Conservation (phyloP, 2,888 invertebrate species). For the Hydrotaea cyrtoneurina region DNA sequence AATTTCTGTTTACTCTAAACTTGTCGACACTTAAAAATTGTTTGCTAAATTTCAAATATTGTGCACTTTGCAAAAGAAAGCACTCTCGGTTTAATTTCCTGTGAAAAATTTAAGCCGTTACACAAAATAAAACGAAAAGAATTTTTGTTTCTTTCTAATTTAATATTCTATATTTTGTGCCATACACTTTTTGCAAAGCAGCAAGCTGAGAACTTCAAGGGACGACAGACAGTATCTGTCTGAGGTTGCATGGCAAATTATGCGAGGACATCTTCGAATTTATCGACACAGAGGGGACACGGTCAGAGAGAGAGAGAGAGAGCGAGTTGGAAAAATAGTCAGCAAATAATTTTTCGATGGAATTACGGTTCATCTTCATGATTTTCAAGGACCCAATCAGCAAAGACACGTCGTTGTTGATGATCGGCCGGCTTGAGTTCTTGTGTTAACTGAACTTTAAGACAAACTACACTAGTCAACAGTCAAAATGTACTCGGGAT, state of each 20-base stretch:
- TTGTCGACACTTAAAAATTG: neutral
- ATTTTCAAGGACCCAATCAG: too few species aligned
- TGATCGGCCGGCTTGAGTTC: too few species aligned
- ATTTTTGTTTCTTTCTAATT: neutral
- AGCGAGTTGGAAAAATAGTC: neutral
- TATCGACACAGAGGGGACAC: slow-evolving; percentile 22
- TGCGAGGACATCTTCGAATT: slow-evolving; percentile 13
- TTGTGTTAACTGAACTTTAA: too few species aligned
- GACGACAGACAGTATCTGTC: neutral
- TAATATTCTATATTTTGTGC: neutral
- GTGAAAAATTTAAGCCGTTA: neutral
- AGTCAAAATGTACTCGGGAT: too few species aligned
- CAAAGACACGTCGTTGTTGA: too few species aligned
- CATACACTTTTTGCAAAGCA: neutral
- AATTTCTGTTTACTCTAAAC: neutral
- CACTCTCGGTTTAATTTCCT: neutral
- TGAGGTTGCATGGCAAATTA: neutral
- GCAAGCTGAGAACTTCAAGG: neutral
- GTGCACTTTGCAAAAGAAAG: neutral
- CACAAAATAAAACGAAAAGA: neutral
- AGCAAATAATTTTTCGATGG: too few species aligned
- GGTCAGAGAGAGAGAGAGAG: neutral
- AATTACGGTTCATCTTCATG: too few species aligned
- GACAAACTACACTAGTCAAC: too few species aligned
- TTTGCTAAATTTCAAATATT: neutral